phyloP scores from a whole-genome alignment of 2,888 invertebrate species.

The Seira musarum region DNA sequence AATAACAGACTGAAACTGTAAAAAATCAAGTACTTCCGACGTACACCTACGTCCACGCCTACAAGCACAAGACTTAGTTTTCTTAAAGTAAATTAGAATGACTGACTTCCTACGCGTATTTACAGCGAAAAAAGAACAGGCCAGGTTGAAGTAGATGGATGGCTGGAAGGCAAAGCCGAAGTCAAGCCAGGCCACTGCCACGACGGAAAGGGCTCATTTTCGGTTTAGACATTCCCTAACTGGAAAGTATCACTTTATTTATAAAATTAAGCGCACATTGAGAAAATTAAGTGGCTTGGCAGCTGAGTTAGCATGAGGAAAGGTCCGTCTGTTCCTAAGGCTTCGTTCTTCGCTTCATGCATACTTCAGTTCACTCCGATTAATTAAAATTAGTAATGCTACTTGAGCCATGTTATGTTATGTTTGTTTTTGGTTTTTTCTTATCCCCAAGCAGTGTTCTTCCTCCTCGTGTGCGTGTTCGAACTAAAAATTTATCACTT shows the following conservation, averaged over 20 bases:
- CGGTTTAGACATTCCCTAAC: background rate
- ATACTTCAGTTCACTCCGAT: slow-evolving; percentile 53
- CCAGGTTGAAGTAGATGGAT: background rate
- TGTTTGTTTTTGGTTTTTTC: background rate
- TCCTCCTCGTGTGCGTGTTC: background rate
- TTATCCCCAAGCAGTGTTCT: background rate
- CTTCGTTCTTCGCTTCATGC: background rate
- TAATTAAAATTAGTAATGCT: slow-evolving; percentile 66
- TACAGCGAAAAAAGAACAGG: background rate
- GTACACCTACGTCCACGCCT: background rate
- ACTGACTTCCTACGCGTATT: background rate
- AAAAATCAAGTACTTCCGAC: background rate
- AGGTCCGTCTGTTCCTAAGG: background rate
- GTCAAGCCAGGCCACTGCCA: too few relatives aligned
- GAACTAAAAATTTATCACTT: background rate
- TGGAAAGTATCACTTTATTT: background rate
- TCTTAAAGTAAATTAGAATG: background rate
- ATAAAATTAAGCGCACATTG: background rate
- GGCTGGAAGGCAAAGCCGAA: background rate
- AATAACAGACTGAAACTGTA: too few relatives aligned
- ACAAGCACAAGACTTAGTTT: background rate
- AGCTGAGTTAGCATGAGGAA: background rate
- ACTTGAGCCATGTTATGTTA: slow-evolving; percentile 13
- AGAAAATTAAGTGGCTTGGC: background rate
- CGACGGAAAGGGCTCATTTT: background rate